Conservation (phyloP, 2,113 vertebrate genomes). For the Nicator chloris region DNA sequence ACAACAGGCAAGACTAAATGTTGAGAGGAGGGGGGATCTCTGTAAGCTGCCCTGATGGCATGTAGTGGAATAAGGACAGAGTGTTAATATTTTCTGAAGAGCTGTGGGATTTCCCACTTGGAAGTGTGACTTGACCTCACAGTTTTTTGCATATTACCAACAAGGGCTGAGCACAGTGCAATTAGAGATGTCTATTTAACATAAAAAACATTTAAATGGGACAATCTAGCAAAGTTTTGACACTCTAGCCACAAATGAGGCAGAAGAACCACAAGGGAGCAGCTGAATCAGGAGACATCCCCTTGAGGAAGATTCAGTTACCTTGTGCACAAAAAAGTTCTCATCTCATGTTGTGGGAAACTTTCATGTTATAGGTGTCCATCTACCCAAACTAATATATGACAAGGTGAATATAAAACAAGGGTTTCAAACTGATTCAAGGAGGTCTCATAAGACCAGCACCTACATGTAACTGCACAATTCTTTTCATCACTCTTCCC, state of each 20-base stretch:
- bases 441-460: neutral
- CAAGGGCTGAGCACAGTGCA: neutral
- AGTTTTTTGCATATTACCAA: neutral
- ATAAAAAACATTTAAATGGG: neutral
- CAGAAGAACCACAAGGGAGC: neutral
- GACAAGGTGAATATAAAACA: neutral
- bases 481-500: neutral
- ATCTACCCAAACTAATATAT: neutral
- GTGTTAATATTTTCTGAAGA: neutral
- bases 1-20: neutral
- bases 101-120: neutral
- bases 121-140: neutral
- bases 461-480: neutral
- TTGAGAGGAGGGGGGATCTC: neutral
- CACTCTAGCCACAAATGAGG: neutral
- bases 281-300: neutral
- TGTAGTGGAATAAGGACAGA: neutral
- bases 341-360: neutral
- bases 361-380: fast-evolving
- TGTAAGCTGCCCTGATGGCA: neutral
- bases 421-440: neutral
- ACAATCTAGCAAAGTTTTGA: neutral
- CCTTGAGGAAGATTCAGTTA: neutral
- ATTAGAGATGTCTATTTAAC: neutral
- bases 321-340: neutral